phyloP scores from a whole-genome alignment of 2,113 vertebrate genomes.

The Gyps fulvus region DNA sequence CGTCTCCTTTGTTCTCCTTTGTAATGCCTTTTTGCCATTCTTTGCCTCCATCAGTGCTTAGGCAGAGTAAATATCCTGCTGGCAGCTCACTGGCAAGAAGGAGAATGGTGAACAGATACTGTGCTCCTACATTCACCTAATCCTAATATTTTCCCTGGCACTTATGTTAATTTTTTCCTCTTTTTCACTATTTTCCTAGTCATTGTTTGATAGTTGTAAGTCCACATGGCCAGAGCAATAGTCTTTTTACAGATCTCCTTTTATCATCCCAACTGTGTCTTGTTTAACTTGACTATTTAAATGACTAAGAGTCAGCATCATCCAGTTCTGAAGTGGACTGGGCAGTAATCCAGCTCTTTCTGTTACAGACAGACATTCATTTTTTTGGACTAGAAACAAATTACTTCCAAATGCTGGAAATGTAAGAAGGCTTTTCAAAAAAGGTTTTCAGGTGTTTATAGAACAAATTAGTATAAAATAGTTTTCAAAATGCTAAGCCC shows the following conservation, averaged over 20 bases:
- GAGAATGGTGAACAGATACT: background rate
- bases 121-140: background rate
- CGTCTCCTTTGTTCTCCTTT: background rate
- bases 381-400: constrained; percentile 51
- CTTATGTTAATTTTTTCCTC: background rate
- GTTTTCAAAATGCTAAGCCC: constrained; percentile 50
- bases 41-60: background rate
- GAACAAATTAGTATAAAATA: constrained; percentile 55
- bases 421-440: constrained; percentile 20
- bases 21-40: background rate
- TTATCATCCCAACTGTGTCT: constrained; percentile 44
- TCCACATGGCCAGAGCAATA: background rate
- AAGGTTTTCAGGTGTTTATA: constrained; percentile 61
- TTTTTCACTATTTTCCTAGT: background rate
- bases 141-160: background rate
- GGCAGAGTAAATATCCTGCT: background rate
- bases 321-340: constrained; percentile 61
- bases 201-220: constrained; percentile 3
- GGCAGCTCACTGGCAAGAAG: background rate
- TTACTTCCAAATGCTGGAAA: constrained; percentile 69
- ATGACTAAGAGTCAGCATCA: constrained; percentile 44
- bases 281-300: constrained; percentile 64
- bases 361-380: constrained; percentile 50
- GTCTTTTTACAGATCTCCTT: constrained; percentile 37
- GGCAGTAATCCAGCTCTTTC: constrained; percentile 62